phyloP scores from a whole-genome alignment of 2,888 invertebrate species.

The Neoscelio sp. region DNA sequence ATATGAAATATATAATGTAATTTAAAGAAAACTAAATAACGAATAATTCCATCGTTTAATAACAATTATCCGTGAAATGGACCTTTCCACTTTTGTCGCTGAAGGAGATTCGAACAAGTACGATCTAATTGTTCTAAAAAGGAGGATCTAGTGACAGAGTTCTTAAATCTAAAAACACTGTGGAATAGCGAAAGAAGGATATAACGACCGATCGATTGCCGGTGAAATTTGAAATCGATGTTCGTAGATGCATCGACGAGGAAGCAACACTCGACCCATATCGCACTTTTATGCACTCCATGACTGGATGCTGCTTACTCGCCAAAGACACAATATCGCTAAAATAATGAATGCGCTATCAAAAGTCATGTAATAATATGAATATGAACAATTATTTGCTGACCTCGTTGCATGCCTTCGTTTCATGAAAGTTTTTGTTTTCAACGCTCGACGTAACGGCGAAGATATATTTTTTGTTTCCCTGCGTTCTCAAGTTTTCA shows the following conservation, averaged over 20 bases:
- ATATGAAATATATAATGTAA: too few relatives aligned
- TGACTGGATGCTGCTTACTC: slow-evolving; percentile 6
- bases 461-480: slow-evolving; percentile 30
- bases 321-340: slow-evolving; percentile 1
- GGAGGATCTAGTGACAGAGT: background rate
- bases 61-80: slow-evolving; percentile 3
- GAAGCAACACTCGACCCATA: slow-evolving; percentile 30
- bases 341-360: slow-evolving; percentile 31
- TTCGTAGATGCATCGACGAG: background rate
- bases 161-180: background rate
- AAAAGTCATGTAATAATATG: slow-evolving; percentile 40
- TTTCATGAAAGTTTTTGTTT: slow-evolving; percentile 44
- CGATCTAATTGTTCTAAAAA: background rate
- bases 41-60: background rate
- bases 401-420: slow-evolving; percentile 32
- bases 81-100: too few relatives aligned
- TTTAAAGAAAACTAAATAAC: background rate
- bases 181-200: slow-evolving; percentile 7
- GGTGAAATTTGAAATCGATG: slow-evolving; percentile 29
- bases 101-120: too few relatives aligned
- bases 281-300: slow-evolving; percentile 11
- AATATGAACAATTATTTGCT: slow-evolving; percentile 38
- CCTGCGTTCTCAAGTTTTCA: slow-evolving; percentile 55
- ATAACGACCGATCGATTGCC: slow-evolving; percentile 16
- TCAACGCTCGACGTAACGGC: slow-evolving; percentile 18